Evolutionary conservation across 2,113 vertebrate genomes (phyloP).

Genomic region (Hystrix cristata): DNA sequence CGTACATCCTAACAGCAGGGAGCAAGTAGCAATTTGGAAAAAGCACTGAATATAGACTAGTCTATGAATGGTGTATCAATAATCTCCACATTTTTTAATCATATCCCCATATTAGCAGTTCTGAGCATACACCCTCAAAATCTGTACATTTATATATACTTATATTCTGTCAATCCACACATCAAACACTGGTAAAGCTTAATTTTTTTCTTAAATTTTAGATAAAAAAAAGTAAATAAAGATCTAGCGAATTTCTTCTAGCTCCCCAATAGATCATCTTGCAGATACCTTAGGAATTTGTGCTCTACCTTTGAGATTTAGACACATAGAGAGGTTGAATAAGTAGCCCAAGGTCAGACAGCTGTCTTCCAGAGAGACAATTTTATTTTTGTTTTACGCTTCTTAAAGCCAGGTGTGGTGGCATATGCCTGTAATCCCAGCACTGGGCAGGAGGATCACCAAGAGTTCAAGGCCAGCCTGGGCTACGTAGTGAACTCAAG

Average conservation of each 20-base stretch:
- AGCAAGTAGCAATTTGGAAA: background rate
- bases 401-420: no score
- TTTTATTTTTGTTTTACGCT: background rate
- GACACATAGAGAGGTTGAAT: background rate
- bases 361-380: background rate
- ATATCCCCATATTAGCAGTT: background rate
- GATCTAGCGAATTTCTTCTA: background rate
- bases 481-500: no score
- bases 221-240: background rate
- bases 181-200: slow-evolving; percentile 1
- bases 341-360: background rate
- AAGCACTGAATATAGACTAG: background rate
- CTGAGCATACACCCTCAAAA: background rate
- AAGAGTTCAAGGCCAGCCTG: no score
- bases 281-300: background rate
- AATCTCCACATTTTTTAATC: background rate
- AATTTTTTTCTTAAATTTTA: background rate
- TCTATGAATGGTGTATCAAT: background rate
- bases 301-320: background rate
- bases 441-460: no score
- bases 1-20: background rate
- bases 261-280: background rate
- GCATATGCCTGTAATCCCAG: no score
- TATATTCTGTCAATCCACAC: background rate
- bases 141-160: background rate